Evolutionary conservation across 2,113 vertebrate species (phyloP).

Genomic region (Delphinus delphis): DNA sequence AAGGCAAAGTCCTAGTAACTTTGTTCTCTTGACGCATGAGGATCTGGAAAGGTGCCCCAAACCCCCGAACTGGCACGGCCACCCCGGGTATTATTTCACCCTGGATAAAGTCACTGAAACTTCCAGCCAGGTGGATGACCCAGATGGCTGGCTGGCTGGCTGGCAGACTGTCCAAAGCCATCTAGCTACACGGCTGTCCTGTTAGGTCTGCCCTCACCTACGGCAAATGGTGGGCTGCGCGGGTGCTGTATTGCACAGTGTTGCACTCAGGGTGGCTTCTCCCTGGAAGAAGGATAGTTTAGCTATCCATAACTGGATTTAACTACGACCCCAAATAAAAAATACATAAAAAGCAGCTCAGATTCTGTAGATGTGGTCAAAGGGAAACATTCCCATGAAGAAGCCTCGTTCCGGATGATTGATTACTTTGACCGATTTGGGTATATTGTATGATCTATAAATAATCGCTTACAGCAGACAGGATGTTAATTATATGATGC

Average conservation of each 20-base stretch:
- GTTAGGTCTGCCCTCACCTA: neutral
- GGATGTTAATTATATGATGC: conserved; percentile 67
- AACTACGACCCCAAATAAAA: conserved; percentile 20
- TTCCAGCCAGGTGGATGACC: conserved; percentile 1
- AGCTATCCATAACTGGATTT: neutral
- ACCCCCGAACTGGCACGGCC: accelerated
- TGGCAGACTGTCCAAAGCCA: neutral
- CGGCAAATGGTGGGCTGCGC: neutral
- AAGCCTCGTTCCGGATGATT: conserved; percentile 48
- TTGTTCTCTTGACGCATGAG: neutral
- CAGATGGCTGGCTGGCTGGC: conserved; percentile 35
- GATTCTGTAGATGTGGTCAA: neutral
- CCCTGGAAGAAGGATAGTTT: neutral
- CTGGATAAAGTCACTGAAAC: neutral
- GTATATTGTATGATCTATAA: conserved; percentile 56
- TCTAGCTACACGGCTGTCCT: neutral
- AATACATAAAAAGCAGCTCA: neutral
- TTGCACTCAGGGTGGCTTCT: neutral
- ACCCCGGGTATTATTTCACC: neutral
- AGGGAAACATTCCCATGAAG: neutral
- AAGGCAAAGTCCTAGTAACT: neutral
- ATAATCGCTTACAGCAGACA: conserved; percentile 51
- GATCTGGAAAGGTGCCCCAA: neutral
- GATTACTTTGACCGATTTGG: conserved; percentile 44
- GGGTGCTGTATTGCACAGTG: neutral